Percentiles rank a stretch among this genome's conserved stretches.
Evolutionary conservation across 1,140 invertebrate species (phyloP).

Genomic region (Rhagoletis pomonella): DNA sequence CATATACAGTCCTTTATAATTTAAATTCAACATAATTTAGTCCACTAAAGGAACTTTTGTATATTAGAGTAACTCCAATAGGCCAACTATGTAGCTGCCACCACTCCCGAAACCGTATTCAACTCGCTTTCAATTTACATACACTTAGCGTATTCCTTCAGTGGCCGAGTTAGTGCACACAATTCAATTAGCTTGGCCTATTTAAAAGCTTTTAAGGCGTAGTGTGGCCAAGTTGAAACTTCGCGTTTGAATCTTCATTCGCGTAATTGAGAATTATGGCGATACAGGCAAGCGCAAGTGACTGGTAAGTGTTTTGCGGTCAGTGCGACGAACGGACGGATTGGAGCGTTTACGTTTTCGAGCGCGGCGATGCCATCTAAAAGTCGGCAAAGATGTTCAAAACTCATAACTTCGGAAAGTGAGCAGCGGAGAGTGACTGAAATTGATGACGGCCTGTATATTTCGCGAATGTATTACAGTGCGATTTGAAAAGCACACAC

Average conservation of each 20-base stretch:
- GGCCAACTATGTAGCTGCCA: neutral
- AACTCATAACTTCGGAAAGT: neutral
- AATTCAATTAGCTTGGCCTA: slow-evolving; percentile 42
- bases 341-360: no score
- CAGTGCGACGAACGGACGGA: neutral
- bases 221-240: neutral
- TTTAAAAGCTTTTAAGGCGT: slow-evolving; percentile 51
- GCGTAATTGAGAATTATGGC: slow-evolving; percentile 51
- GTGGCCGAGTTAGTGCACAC: neutral
- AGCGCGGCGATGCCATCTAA: neutral
- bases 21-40: slow-evolving; percentile 7
- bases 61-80: slow-evolving; percentile 17
- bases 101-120: neutral
- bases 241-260: neutral
- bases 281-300: slow-evolving; percentile 2
- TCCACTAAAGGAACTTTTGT: neutral
- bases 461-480: no score
- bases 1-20: no score
- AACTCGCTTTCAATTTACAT: neutral
- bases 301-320: slow-evolving; percentile 37
- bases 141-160: neutral
- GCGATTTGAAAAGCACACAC: no score
- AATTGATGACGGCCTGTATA: neutral
- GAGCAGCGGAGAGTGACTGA: neutral
- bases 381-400: neutral